Conservation (phyloP, 2,113 vertebrate genomes). For the Colaptes auratus region DNA sequence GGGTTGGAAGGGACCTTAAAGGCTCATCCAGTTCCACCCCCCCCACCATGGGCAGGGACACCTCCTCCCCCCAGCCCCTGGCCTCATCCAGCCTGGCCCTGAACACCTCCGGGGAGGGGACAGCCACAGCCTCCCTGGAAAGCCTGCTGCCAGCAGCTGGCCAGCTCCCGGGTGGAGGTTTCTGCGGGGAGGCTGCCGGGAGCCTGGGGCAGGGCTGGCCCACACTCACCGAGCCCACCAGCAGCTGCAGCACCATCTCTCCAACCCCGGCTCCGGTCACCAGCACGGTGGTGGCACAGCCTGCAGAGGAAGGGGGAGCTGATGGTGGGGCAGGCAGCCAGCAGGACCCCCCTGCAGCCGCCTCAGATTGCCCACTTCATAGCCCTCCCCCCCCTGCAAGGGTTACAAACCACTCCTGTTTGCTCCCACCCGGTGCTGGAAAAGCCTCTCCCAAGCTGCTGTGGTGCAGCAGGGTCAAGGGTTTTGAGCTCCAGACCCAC, state of each 20-base stretch:
- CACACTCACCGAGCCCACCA: constrained; percentile 88
- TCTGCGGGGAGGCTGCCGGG: accelerated
- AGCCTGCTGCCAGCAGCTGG: neutral
- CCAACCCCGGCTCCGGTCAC: constrained; percentile 92
- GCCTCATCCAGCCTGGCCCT: too few species aligned
- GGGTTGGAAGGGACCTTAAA: too few species aligned
- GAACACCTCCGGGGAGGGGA: too few species aligned
- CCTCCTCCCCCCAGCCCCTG: too few species aligned
- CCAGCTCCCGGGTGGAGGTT: neutral
- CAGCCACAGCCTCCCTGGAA: too few species aligned
- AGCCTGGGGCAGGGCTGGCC: neutral
- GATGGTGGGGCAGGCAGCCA: neutral
- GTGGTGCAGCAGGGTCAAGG: neutral
- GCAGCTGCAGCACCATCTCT: constrained; percentile 92
- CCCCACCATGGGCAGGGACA: too few species aligned
- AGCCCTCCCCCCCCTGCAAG: accelerated
- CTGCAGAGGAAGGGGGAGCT: constrained; percentile 45
- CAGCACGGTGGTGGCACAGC: constrained; percentile 91
- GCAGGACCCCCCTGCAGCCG: neutral
- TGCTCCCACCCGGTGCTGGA: accelerated
- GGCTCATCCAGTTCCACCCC: too few species aligned
- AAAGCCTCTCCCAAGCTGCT: neutral
- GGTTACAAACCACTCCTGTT: accelerated
- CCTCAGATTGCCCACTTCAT: neutral
- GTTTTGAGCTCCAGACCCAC: neutral